These are phyloP conservation scores for Entomobrya multifasciata DNA, from an alignment of 2,888 invertebrate species.

Conservation along the genomic window DNA sequence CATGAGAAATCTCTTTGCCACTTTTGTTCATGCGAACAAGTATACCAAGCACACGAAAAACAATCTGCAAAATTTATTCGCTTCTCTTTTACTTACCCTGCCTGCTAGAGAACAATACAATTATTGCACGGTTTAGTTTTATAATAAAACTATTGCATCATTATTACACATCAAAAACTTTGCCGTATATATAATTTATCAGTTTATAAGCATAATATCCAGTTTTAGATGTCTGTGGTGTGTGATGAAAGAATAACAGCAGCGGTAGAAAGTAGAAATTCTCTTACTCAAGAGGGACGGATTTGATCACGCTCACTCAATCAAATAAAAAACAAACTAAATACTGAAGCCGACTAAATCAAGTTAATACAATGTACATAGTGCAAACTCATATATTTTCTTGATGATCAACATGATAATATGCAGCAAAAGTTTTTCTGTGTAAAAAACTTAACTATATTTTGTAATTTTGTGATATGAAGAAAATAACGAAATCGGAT, in stretches of 20 bases:
- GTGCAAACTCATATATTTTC: background rate
- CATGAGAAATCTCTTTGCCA: slow-evolving; percentile 59
- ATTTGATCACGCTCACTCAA: background rate
- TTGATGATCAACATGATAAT: slow-evolving; percentile 9
- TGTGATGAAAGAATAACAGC: too few relatives aligned
- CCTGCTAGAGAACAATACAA: background rate
- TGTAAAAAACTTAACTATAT: background rate
- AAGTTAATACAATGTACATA: too few relatives aligned
- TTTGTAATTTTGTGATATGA: background rate
- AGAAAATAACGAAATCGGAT: background rate
- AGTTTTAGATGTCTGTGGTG: too few relatives aligned
- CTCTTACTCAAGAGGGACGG: too few relatives aligned
- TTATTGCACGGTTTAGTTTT: background rate
- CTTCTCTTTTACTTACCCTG: background rate
- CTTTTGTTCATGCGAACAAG: slow-evolving; percentile 6
- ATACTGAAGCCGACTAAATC: background rate
- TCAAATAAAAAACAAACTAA: slow-evolving; percentile 17
- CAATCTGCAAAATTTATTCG: slow-evolving; percentile 4
- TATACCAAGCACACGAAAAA: background rate
- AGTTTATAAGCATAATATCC: slow-evolving; percentile 12
- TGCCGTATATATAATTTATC: too few relatives aligned
- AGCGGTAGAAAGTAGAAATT: too few relatives aligned
- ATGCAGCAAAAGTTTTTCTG: background rate
- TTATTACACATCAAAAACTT: slow-evolving; percentile 13
- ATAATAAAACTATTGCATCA: slow-evolving; percentile 36